Base-by-base conservation (phyloP, 2,113 vertebrate species). In the Nannospalax galili region DNA sequence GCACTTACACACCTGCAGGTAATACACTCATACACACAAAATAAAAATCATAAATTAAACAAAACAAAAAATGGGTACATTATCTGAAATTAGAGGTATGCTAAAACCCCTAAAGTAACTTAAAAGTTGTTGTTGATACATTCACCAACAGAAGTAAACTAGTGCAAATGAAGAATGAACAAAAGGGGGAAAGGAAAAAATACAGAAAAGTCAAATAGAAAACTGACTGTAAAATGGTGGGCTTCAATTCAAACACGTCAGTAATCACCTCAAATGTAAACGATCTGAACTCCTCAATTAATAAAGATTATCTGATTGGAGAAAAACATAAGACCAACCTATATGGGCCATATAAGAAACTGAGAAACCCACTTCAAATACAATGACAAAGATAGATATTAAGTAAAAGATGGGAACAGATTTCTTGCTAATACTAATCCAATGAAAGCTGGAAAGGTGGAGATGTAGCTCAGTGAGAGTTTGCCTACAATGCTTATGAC, bases 401-500 rank as follows among this genome's bases (percentile, higher is more conserved):
- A 81, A 32, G 20, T 78, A 78, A 77, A 91, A 22, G n/a, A 65
- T 74, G 45, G 30, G 64, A 91, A 90, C 72, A 94, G 74, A 86
- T 56, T 30, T 80, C 11, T 67, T 91, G n/a, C 45, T 80, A 80
- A 80, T 37, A 80, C 2, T 70, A 79, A 86, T 42, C 28, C 73
- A 64, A 52, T 56, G 22, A 80, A 86, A 80, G 42, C 65, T 24
- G 2, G 26, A 58, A 15, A 14, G 40, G n/a, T 24, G 20, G 52
- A 28, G n/a, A 26, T 60, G 3, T 35, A 42, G n/a, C n/a, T 81
- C 74, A 82, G 56, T 14, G 22, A 56, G 24, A 64, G 69, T 70
- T 60, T 64, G 30, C 32, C 52, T 28, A 30, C 42, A 58, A 82
- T n/a, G 30, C 35, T 8, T 70, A 82, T 19, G 22, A 32, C 10